Percentiles rank a stretch among this genome's conserved stretches.
These are phyloP conservation scores for Plecturocebus donacophilus DNA, from an alignment of 2,113 vertebrate genomes.

Conservation along the genomic window DNA sequence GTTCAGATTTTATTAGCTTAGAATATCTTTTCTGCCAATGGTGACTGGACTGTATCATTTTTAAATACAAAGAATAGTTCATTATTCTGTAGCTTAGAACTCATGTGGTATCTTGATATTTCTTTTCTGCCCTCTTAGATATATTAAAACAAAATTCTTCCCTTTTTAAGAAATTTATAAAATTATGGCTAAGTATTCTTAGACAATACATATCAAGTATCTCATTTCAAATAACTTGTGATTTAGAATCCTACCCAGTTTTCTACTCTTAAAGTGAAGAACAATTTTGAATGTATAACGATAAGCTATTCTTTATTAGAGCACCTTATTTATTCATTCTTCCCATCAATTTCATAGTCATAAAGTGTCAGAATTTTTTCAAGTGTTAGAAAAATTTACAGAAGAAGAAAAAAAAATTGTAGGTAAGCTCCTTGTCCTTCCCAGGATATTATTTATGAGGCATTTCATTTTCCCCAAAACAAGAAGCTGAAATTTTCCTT, in stretches of 20 bases:
- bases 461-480: background rate
- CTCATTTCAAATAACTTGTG: background rate
- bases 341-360: background rate
- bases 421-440: background rate
- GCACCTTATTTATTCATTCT: background rate
- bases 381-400: slow-evolving; percentile 29
- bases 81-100: background rate
- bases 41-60: background rate
- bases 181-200: background rate
- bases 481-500: background rate
- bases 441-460: background rate
- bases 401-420: background rate
- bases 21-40: background rate
- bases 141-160: slow-evolving; percentile 29
- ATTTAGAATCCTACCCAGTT: background rate
- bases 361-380: slow-evolving; percentile 39
- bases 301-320: slow-evolving; percentile 47
- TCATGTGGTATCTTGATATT: slow-evolving; percentile 23
- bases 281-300: background rate
- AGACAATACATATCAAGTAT: background rate
- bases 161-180: slow-evolving; percentile 42
- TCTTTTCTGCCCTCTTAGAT: background rate
- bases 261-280: background rate
- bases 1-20: slow-evolving; percentile 29
- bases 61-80: background rate